A percentile compares a stretch with the other conserved stretches of the same genome.
Conservation (phyloP, 1,140 invertebrate species). For the Artemia franciscana region DNA sequence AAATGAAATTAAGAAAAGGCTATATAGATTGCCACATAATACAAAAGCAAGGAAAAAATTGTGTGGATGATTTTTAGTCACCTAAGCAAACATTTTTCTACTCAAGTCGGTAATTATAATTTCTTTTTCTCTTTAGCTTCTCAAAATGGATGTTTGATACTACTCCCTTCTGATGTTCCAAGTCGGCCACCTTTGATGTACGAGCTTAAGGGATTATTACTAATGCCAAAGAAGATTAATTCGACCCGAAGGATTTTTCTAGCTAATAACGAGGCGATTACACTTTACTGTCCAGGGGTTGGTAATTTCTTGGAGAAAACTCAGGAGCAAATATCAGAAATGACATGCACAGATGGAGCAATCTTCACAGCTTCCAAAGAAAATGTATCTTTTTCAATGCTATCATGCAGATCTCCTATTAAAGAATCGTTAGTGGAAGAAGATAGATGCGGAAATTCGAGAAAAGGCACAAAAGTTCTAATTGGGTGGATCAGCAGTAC, state of each 20-base stretch:
- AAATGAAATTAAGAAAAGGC: too few relatives aligned
- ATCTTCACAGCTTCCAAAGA: background rate
- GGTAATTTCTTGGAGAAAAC: constrained; percentile 4
- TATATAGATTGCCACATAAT: too few relatives aligned
- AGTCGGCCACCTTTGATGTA: background rate
- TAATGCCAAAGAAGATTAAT: constrained; percentile 3
- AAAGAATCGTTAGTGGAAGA: constrained; percentile 8
- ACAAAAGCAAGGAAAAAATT: too few relatives aligned
- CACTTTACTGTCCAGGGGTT: constrained; percentile 6
- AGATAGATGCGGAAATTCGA: background rate
- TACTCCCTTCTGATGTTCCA: background rate
- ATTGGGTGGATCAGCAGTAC: constrained; percentile 8
- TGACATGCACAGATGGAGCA: constrained; percentile 2
- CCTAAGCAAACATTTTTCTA: too few relatives aligned
- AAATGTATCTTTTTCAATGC: background rate
- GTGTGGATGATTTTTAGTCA: too few relatives aligned
- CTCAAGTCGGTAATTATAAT: too few relatives aligned
- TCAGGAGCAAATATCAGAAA: background rate
- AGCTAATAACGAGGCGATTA: constrained; percentile 1
- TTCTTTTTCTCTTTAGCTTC: too few relatives aligned
- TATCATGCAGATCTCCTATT: constrained; percentile 3
- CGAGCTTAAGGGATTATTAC: background rate
- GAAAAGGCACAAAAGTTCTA: background rate
- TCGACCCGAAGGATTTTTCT: constrained; percentile 2
- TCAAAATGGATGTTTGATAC: background rate